Evolutionary conservation across 2,113 vertebrate species (phyloP).

Genomic region (Diadophis punctatus): DNA sequence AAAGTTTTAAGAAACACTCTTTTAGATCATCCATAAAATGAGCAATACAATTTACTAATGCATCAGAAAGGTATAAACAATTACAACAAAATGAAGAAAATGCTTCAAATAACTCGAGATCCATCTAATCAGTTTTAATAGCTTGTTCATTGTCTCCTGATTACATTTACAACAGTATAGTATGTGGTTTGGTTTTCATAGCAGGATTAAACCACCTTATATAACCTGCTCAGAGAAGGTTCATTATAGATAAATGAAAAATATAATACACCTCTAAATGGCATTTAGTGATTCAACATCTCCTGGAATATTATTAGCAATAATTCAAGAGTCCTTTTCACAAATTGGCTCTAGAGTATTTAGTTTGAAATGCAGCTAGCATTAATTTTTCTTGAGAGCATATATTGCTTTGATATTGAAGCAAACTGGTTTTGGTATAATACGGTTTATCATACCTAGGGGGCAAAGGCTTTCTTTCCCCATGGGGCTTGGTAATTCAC

Average conservation of each 20-base stretch:
- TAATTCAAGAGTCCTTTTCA: not conserved
- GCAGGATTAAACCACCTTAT: not conserved
- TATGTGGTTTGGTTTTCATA: not conserved
- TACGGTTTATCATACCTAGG: constrained; percentile 13
- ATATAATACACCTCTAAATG: not conserved
- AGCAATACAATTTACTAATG: not conserved
- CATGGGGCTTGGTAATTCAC: not conserved
- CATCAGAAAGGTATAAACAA: not conserved
- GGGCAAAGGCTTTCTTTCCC: not conserved
- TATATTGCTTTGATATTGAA: constrained; percentile 18
- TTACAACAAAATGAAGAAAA: not conserved
- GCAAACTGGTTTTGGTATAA: constrained; percentile 25
- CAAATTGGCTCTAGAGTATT: not conserved
- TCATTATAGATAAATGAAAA: not conserved
- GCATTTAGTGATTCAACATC: not conserved
- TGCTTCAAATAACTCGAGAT: not conserved
- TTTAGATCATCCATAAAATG: not conserved
- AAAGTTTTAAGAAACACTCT: not conserved
- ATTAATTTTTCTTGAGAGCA: not conserved
- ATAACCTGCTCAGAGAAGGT: not conserved
- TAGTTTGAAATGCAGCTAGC: not conserved
- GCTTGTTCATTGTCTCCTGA: not conserved
- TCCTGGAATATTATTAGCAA: not conserved
- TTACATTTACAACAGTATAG: not conserved
- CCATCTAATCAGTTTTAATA: not conserved